phyloP scores from a whole-genome alignment of 2,797 vertebrate species.

The Ctenosaura bakeri region DNA sequence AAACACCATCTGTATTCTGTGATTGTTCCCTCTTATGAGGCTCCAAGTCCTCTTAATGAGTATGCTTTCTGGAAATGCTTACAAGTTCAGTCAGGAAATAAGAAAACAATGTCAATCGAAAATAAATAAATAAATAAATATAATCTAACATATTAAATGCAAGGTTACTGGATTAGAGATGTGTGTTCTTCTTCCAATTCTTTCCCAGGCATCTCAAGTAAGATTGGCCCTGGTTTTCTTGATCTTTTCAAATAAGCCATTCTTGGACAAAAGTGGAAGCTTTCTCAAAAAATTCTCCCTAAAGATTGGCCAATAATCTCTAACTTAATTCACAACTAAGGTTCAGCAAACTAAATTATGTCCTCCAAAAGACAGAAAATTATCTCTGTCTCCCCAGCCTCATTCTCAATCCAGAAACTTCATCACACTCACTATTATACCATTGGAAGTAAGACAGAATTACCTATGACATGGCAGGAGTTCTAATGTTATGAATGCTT shows the following conservation, averaged over 20 bases:
- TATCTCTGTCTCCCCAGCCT: background rate
- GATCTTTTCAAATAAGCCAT: background rate
- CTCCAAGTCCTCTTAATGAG: background rate
- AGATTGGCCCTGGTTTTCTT: background rate
- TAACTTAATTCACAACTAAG: background rate
- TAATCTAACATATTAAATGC: too few species aligned
- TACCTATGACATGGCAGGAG: background rate
- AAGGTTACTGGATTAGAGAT: too few species aligned
- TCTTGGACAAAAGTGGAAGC: background rate
- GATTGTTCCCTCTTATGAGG: background rate
- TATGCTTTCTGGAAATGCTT: background rate
- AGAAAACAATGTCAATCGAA: background rate
- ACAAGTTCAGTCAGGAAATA: background rate
- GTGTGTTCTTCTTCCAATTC: too few species aligned
- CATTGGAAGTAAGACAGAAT: background rate
- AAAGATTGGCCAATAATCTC: background rate
- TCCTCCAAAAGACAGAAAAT: too few species aligned
- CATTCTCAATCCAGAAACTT: background rate
- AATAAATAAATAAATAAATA: too few species aligned
- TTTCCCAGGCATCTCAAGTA: too few species aligned
- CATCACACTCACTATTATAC: background rate
- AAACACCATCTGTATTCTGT: slow-evolving; percentile 22
- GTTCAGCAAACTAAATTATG: background rate
- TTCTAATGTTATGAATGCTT: background rate
- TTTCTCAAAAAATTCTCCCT: background rate